Percentiles rank a stretch among this genome's conserved stretches.
Evolutionary conservation across 2,888 invertebrate species (phyloP).

Genomic region (Notodonta dromedarius): DNA sequence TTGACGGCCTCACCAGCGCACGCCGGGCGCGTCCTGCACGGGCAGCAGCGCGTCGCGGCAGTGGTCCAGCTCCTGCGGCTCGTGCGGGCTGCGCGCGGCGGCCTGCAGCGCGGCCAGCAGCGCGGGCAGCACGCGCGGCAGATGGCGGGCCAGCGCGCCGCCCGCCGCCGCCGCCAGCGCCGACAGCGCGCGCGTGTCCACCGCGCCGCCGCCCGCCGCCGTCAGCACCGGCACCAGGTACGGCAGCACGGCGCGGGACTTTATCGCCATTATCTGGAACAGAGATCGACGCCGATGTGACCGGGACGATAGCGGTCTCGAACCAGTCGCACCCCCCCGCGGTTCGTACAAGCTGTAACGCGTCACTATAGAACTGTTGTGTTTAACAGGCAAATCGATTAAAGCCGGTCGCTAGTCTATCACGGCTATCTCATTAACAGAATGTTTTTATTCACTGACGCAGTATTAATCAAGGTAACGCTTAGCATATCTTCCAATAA

Average conservation of each 20-base stretch:
- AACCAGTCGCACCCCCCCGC: too few species aligned
- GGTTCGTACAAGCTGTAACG: too few species aligned
- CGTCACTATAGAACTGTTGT: too few species aligned
- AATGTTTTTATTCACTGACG: too few species aligned
- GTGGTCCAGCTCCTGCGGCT: slow-evolving; percentile 92
- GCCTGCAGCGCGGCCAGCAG: slow-evolving; percentile 90
- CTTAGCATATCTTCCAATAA: too few species aligned
- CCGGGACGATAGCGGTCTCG: too few species aligned
- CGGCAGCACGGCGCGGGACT: slow-evolving; percentile 97
- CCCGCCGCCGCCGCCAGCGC: slow-evolving; percentile 83
- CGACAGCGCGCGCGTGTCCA: slow-evolving; percentile 77
- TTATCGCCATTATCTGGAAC: slow-evolving; percentile 94
- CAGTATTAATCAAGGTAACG: too few species aligned
- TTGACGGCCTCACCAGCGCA: slow-evolving; percentile 88
- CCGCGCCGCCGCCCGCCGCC: slow-evolving; percentile 53
- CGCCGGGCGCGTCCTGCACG: slow-evolving; percentile 94
- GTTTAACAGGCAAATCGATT: too few species aligned
- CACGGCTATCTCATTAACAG: too few species aligned
- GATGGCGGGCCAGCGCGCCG: slow-evolving; percentile 89
- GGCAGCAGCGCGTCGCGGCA: slow-evolving; percentile 97
- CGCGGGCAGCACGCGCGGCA: slow-evolving; percentile 97
- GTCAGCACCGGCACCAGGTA: slow-evolving; percentile 98
- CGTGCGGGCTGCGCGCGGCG: slow-evolving; percentile 86
- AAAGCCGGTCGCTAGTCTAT: too few species aligned
- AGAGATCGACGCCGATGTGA: too few species aligned